A percentile compares a stretch with the other conserved stretches of the same genome.
phyloP scores from a whole-genome alignment of 1,140 invertebrate genomes.

The Eueides isabella region DNA sequence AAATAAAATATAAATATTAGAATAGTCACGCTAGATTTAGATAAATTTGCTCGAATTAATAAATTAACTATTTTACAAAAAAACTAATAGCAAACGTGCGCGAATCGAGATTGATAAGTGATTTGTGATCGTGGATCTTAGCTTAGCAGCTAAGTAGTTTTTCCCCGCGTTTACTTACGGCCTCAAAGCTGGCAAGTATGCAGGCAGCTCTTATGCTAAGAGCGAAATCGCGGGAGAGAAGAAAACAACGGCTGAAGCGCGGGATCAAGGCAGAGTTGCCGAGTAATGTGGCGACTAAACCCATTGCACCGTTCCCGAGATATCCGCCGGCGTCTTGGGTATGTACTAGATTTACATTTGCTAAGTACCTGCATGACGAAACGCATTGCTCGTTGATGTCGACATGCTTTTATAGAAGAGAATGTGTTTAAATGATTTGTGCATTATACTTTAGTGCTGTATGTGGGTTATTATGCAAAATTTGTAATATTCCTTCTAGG shows the following conservation, averaged over 20 bases:
- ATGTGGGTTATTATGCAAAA: neutral
- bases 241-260: constrained; percentile 87
- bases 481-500: neutral
- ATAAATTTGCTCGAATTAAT: constrained; percentile 44
- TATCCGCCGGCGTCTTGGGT: constrained; percentile 91
- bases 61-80: constrained; percentile 8
- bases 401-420: constrained; percentile 34
- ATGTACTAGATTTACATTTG: constrained; percentile 67
- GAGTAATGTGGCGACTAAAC: constrained; percentile 92
- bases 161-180: constrained; percentile 42
- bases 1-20: constrained; percentile 41
- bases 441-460: constrained; percentile 8
- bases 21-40: constrained; percentile 61
- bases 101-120: constrained; percentile 23
- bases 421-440: constrained; percentile 5
- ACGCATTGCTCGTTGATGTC: constrained; percentile 36
- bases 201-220: constrained; percentile 94
- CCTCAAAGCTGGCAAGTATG: constrained; percentile 87
- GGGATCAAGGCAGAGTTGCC: constrained; percentile 90
- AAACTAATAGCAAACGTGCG: neutral
- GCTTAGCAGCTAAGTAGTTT: constrained; percentile 36
- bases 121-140: constrained; percentile 34
- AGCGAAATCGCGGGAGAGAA: constrained; percentile 90
- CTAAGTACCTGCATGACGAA: constrained; percentile 30
- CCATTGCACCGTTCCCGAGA: constrained; percentile 91